phyloP scores from a whole-genome alignment of 2,113 vertebrate genomes.

The Rutilus rutilus region DNA sequence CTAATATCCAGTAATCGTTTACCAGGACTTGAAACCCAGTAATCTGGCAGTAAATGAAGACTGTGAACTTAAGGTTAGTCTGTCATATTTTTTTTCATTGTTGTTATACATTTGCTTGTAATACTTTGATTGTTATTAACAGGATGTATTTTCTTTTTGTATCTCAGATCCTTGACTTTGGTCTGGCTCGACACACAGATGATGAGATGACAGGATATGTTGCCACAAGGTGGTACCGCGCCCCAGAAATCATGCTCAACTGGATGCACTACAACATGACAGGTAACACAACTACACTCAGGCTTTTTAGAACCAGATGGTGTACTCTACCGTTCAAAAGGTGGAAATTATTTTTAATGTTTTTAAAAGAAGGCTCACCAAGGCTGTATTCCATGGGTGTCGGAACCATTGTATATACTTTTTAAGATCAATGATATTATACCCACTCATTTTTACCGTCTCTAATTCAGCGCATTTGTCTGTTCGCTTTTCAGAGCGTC shows the following conservation, averaged over 20 bases:
- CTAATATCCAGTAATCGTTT: slow-evolving; percentile 39
- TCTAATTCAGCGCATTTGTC: too few relatives aligned
- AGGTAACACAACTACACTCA: slow-evolving; percentile 71
- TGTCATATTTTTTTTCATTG: neutral
- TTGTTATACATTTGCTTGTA: neutral
- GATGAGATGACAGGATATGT: slow-evolving; percentile 99
- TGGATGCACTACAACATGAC: slow-evolving; percentile 99
- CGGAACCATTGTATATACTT: too few relatives aligned
- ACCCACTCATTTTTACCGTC: too few relatives aligned
- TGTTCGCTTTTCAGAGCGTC: too few relatives aligned
- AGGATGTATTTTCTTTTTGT: neutral
- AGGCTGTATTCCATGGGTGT: neutral
- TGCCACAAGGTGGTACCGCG: slow-evolving; percentile 96
- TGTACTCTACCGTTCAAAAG: neutral
- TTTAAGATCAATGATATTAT: too few relatives aligned
- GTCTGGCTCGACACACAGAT: slow-evolving; percentile 93
- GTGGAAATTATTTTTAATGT: neutral
- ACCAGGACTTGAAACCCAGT: slow-evolving; percentile 95
- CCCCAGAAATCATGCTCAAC: slow-evolving; percentile 98
- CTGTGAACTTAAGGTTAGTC: slow-evolving; percentile 93
- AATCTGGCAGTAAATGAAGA: slow-evolving; percentile 98
- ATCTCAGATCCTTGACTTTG: slow-evolving; percentile 96
- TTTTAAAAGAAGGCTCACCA: neutral
- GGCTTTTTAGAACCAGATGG: neutral
- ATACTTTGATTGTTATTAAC: neutral